These are phyloP conservation scores for Standfussiana lucernea DNA, from an alignment of 2,888 invertebrate genomes.

Conservation along the genomic window DNA sequence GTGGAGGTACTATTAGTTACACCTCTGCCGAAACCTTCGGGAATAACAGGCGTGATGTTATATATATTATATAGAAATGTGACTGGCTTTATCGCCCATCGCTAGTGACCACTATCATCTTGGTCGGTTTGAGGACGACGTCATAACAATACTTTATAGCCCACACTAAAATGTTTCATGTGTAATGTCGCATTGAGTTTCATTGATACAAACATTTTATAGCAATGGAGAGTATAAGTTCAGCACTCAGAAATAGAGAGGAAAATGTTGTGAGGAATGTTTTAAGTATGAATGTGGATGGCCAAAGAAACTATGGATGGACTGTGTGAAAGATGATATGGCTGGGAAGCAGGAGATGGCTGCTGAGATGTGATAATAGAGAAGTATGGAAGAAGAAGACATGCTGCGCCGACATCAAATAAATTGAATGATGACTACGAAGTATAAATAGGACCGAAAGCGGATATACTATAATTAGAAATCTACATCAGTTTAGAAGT, in stretches of 20 bases:
- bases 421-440: too few species aligned
- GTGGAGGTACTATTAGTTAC: too few species aligned
- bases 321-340: background rate
- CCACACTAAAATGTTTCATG: slow-evolving; percentile 40
- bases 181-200: slow-evolving; percentile 54
- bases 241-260: background rate
- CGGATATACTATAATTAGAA: too few species aligned
- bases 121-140: background rate
- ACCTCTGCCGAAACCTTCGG: too few species aligned
- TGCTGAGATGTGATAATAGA: background rate
- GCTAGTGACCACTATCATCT: slow-evolving; percentile 11
- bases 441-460: too few species aligned
- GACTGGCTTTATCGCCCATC: background rate
- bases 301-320: background rate
- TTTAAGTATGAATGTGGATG: slow-evolving; percentile 17
- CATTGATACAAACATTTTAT: slow-evolving; percentile 46
- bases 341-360: background rate
- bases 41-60: too few species aligned
- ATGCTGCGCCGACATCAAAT: background rate
- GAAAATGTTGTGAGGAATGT: background rate
- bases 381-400: background rate
- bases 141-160: slow-evolving; percentile 47
- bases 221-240: background rate
- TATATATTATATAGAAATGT: too few species aligned
- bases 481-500: too few species aligned